Percentiles rank a stretch among this genome's conserved stretches.
Evolutionary conservation across 2,797 vertebrate species (phyloP).

Genomic region (Cercopithecus neglectus): DNA sequence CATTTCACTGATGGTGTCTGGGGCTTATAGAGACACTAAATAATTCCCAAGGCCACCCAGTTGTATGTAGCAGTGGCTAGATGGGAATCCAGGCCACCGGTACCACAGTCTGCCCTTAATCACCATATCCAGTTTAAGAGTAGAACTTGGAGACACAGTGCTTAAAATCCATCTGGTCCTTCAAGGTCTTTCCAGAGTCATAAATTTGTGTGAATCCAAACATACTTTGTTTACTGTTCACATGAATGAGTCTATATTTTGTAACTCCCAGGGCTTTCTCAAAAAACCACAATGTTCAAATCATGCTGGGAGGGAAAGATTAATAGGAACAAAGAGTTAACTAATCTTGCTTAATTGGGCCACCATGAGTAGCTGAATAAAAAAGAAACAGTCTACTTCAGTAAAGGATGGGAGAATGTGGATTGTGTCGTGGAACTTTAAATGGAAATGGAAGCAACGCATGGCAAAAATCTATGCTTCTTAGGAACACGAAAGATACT

Average conservation of each 20-base stretch:
- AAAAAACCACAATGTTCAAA: constrained; percentile 54
- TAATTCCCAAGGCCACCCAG: neutral
- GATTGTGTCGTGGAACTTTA: neutral
- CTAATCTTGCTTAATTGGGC: constrained; percentile 40
- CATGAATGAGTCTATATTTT: constrained; percentile 63
- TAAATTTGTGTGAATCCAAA: constrained; percentile 59
- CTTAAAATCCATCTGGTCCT: neutral
- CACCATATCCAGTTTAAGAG: neutral
- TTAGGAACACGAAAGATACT: neutral
- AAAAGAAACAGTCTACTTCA: neutral
- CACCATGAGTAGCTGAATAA: neutral
- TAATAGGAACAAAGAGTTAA: constrained; percentile 56
- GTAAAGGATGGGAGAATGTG: neutral
- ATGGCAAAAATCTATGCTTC: neutral
- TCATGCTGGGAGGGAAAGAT: constrained; percentile 31
- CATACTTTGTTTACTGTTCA: constrained; percentile 57
- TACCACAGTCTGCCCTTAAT: neutral
- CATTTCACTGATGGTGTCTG: neutral
- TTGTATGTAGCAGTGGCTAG: neutral
- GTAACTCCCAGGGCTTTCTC: constrained; percentile 1
- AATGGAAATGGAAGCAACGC: neutral
- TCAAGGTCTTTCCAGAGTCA: constrained; percentile 37
- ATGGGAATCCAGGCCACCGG: neutral
- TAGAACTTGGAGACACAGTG: neutral
- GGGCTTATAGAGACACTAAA: neutral